A percentile compares a stretch with the other conserved stretches of the same genome.
phyloP scores from a whole-genome alignment of 2,113 vertebrate genomes.

The Perca fluviatilis region DNA sequence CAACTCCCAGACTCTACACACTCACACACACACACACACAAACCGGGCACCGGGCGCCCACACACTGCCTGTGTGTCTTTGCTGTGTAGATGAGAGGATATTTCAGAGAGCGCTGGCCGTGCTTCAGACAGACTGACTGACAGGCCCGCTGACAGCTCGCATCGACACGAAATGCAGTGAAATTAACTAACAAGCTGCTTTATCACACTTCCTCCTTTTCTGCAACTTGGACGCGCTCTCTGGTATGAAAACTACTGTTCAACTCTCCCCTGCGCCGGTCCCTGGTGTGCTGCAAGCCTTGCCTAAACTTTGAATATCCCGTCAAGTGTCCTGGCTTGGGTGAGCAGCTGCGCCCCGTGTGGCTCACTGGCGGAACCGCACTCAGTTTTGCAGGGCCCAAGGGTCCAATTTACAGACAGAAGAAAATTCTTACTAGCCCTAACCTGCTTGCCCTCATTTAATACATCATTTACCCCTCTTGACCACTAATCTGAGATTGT shows the following conservation, averaged over 20 bases:
- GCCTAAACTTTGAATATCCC: constrained; percentile 79
- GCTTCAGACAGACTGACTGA: constrained; percentile 39
- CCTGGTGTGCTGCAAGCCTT: constrained; percentile 53
- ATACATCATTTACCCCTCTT: constrained; percentile 50
- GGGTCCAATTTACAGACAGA: constrained; percentile 69
- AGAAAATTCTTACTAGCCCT: constrained; percentile 28
- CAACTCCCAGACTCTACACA: constrained; percentile 42
- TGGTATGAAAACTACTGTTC: constrained; percentile 3
- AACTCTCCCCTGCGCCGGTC: constrained; percentile 18
- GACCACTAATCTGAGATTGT: constrained; percentile 47
- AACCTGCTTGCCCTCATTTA: constrained; percentile 66
- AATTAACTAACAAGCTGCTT: constrained; percentile 31
- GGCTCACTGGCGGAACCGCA: constrained; percentile 40
- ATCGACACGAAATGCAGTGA: background rate
- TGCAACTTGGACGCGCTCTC: constrained; percentile 33
- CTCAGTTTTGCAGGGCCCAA: constrained; percentile 45
- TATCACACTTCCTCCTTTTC: constrained; percentile 13
- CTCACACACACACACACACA: background rate
- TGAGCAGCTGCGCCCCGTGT: constrained; percentile 78
- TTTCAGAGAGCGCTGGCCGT: constrained; percentile 42
- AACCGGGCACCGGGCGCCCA: constrained; percentile 34
- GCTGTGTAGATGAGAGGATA: constrained; percentile 50
- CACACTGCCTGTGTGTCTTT: constrained; percentile 32
- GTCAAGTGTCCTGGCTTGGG: constrained; percentile 40
- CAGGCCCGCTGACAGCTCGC: constrained; percentile 52